phyloP scores from a whole-genome alignment of 1,140 invertebrate species.

The Cyclina sinensis region DNA sequence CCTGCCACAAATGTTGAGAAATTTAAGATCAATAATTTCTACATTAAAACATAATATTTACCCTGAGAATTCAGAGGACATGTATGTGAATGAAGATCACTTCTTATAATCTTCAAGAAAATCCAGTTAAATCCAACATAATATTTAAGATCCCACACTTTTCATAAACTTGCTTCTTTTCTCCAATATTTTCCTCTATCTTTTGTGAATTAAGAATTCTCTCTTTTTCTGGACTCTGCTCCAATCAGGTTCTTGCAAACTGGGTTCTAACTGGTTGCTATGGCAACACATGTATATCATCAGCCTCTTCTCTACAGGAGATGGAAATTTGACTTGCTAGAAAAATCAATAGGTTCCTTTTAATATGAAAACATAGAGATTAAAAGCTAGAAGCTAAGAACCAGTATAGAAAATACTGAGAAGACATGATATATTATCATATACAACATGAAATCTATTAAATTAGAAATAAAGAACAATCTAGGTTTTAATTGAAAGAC shows the following conservation, averaged over 20 bases:
- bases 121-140: constrained; percentile 39
- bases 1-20: too few species aligned
- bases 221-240: not conserved
- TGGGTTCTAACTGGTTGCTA: constrained; percentile 46
- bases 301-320: constrained; percentile 47
- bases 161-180: not conserved
- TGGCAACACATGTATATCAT: constrained; percentile 55
- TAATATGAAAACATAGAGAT: constrained; percentile 44
- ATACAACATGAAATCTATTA: too few species aligned
- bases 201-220: constrained; percentile 45
- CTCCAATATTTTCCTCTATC: constrained; percentile 26
- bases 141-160: not conserved
- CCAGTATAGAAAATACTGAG: not conserved
- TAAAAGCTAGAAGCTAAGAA: constrained; percentile 16
- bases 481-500: too few species aligned
- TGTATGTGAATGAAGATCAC: not conserved
- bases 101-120: not conserved
- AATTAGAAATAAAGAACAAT: too few species aligned
- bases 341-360: constrained; percentile 46
- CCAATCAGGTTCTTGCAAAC: constrained; percentile 44
- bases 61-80: not conserved
- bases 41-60: not conserved
- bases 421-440: not conserved
- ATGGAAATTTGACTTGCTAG: constrained; percentile 31
- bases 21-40: too few species aligned